Base-by-base conservation (phyloP, 2,113 vertebrate genomes). In the Ursus arctos region DNA sequence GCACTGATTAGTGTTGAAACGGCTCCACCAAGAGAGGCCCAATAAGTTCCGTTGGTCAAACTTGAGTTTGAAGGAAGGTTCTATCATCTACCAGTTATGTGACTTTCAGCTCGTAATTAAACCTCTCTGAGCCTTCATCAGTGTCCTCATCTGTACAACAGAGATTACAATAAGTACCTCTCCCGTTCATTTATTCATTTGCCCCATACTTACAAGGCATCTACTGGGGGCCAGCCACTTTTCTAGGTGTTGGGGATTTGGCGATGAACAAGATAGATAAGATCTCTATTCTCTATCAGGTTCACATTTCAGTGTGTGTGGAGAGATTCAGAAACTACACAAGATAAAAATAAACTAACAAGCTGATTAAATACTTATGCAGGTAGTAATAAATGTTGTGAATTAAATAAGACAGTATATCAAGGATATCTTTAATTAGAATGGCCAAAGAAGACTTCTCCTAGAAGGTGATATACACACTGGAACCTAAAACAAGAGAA, bases 61-160 rank as follows among this genome's bases (percentile, higher is more conserved):
- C n/a, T 22, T 92, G 51, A 94, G 57, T 88, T 57, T 88, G 71
- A 95, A 88, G 76, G 36, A 18, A 87, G 21, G 7, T 55, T 87
- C 79, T 86, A 14, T 24, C 33, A 49, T 57, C 85, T 47, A 53
- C 7, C 51, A 51, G 33, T 87, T 33, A 84, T 33, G 26, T 72
- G 69, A 81, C 24, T 86, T 47, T 22, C 3, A 26, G 14, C 49
- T 79, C 10, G 33, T 63, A 51, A 69, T 63, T 6, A 91, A 89
- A 92, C 16, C 22, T 82, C 57, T 82, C n/a, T 33, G 15, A 24
- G 40, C 15, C 31, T 69, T 69, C 16, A 0, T 89, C 51, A 26
- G 16, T 71, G 85, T 96, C 79, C 31, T n/a, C 71, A 71, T 51
- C 36, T 63, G 19, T 15, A 76, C 8, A 4, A 19, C 2, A 76